Base-by-base conservation (phyloP, 1,140 invertebrate genomes). In the Aphelenchoides fujianensis region DNA sequence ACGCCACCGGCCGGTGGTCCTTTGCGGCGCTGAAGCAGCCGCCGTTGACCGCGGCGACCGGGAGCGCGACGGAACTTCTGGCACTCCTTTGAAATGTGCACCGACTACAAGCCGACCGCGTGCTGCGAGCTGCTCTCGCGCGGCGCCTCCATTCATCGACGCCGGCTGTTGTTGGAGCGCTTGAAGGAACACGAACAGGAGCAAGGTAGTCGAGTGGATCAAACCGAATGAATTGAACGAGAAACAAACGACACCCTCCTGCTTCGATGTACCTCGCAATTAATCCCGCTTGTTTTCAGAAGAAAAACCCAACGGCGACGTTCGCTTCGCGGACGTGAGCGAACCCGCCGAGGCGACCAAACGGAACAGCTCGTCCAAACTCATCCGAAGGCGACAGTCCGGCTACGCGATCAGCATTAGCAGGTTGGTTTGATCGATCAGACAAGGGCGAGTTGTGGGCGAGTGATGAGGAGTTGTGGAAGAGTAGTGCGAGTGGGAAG, bases 361-460 rank as follows among this genome's bases (percentile, higher is more conserved):
- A 16, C 55, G 74, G 28, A 79, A 79, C 12, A 59, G 64, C 23
- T 68, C 30, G 1, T 35, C 62, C n/a, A 79, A 73, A 37, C 48
- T 57, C 9, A 72, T 83, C 35, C 63, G 77, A 48, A 57, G 81
- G 57, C 71, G 81, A 9, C 77, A 82, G 63, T 81, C 79, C 68
- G 81, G 81, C 28, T 82, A 82, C 70, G 81, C 82, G 19, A 84
- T 82, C 52, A 75, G 82, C 3, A 82, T 82, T 67, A 83, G 74
- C 48, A 82, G 81, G 80, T 82, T n/a, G n/a, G n/a, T n/a, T n/a
- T n/a, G n/a, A n/a, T n/a, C n/a, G n/a, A n/a, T n/a, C n/a, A n/a
- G n/a, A n/a, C n/a, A n/a, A n/a, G n/a, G n/a, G n/a, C n/a, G n/a
- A n/a, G n/a, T n/a, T n/a, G n/a, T n/a, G n/a, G n/a, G n/a, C n/a